Evolutionary conservation across 2,797 vertebrate species (phyloP).

Genomic region (Pipistrellus pipistrellus): DNA sequence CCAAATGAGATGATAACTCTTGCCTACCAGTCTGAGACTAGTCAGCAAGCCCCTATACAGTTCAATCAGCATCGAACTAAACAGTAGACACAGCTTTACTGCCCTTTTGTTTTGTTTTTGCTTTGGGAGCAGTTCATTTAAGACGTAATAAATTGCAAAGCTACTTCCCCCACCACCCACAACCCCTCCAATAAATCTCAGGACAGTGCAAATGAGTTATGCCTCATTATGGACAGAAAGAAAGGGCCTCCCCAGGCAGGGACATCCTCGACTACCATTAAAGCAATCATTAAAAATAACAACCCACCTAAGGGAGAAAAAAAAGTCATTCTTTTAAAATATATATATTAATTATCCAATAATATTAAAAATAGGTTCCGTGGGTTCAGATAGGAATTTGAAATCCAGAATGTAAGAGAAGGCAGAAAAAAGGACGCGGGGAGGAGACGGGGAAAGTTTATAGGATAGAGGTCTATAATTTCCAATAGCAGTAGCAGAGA

Average conservation of each 20-base stretch:
- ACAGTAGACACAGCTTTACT: constrained; percentile 78
- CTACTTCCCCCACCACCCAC: constrained; percentile 69
- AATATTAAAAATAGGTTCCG: constrained; percentile 76
- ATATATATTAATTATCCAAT: constrained; percentile 80
- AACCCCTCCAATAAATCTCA: constrained; percentile 87
- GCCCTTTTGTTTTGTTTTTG: constrained; percentile 84
- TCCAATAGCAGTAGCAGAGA: constrained; percentile 76
- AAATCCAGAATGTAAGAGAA: constrained; percentile 69
- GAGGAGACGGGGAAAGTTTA: constrained; percentile 63
- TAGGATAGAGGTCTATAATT: constrained; percentile 70
- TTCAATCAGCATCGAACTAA: constrained; percentile 85
- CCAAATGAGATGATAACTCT: constrained; percentile 77
- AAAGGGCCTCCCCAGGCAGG: constrained; percentile 84
- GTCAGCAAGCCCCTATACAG: constrained; percentile 71
- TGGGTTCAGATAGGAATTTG: constrained; percentile 63
- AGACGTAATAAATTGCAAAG: constrained; percentile 87
- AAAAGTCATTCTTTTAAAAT: constrained; percentile 54
- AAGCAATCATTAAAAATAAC: constrained; percentile 87
- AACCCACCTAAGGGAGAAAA: constrained; percentile 70
- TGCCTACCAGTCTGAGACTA: constrained; percentile 75
- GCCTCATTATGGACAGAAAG: constrained; percentile 87
- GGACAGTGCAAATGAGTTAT: constrained; percentile 88
- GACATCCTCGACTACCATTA: constrained; percentile 76
- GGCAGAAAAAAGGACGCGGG: constrained; percentile 79
- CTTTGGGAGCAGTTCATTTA: constrained; percentile 89